Evolutionary conservation across 2,888 invertebrate species (phyloP), one percentile per base, ranked within the genome.

Genomic region (Thymelicus sylvestris): DNA sequence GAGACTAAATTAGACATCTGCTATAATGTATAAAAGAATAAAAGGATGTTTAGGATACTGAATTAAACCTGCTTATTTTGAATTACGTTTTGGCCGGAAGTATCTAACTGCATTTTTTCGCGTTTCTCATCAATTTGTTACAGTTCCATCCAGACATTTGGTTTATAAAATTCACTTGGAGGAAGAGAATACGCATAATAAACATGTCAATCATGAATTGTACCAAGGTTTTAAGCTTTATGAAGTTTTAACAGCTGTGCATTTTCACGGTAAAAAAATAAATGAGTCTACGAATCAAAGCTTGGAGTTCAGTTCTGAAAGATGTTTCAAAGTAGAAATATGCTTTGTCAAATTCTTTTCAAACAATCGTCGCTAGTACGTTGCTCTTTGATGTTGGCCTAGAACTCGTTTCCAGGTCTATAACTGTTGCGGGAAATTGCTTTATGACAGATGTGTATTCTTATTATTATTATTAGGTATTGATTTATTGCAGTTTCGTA

Each of bases 331-430:
- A 72, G 74, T 74, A 74, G 74, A 76, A 77, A 77, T 77, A 79
- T 76, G 76, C 78, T 81, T 81, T 80, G 81, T 78, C 75, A 79
- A 77, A 80, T 79, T 76, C 80, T 77, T 81, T 79, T 79, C 78
- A 82, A 83, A 81, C 82, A 82, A 78, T 76, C 74, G 69, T 71
- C 73, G 74, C 70, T 70, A 70, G 71, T 72, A 19, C 67, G 72
- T 66, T 15, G 68, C 67, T 72, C 79, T 83, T 83, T 83, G 83
- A 83, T 81, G 79, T 81, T 72, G 66, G 70, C 67, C 68, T 62
- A 62, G 31, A 48, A 50, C 59, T 64, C 13, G 64, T 59, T 47
- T 64, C 12, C 8, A 19, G 39, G 59, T 44, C 8, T 64, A 10
- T 6, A 13, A 5, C 10, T 12, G 48, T 50, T 69, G 50, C 38